phyloP scores from a whole-genome alignment of 2,888 invertebrate genomes.

The Ramazzottius varieornatus region DNA sequence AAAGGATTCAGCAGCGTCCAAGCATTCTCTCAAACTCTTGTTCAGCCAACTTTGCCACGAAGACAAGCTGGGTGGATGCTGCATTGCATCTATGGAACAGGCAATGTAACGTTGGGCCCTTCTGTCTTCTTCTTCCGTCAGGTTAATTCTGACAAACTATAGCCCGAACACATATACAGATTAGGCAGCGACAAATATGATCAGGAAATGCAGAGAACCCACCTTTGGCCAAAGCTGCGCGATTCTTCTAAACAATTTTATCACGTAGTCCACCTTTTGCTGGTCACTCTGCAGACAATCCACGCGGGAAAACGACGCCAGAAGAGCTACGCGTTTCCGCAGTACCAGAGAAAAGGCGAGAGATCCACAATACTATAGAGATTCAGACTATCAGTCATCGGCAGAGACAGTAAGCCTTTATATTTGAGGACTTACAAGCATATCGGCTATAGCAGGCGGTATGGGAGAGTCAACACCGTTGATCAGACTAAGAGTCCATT shows the following conservation, averaged over 20 bases:
- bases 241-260: background rate
- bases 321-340: background rate
- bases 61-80: no score
- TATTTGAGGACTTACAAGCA: no score
- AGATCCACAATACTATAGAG: background rate
- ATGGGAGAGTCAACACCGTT: background rate
- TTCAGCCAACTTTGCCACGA: no score
- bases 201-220: no score
- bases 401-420: background rate
- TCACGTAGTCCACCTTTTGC: background rate
- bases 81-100: no score
- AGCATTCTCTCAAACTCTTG: no score
- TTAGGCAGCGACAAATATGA: no score
- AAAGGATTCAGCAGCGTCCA: background rate
- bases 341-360: background rate
- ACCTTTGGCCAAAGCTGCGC: background rate
- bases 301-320: background rate
- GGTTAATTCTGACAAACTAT: no score
- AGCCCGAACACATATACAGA: no score
- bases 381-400: background rate
- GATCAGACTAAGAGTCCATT: background rate
- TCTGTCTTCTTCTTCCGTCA: no score
- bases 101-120: no score
- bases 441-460: no score
- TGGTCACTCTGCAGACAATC: background rate